Percentiles rank a stretch among this genome's conserved stretches.
phyloP scores from a whole-genome alignment of 2,113 vertebrate species.

The Pangasianodon gigas region DNA sequence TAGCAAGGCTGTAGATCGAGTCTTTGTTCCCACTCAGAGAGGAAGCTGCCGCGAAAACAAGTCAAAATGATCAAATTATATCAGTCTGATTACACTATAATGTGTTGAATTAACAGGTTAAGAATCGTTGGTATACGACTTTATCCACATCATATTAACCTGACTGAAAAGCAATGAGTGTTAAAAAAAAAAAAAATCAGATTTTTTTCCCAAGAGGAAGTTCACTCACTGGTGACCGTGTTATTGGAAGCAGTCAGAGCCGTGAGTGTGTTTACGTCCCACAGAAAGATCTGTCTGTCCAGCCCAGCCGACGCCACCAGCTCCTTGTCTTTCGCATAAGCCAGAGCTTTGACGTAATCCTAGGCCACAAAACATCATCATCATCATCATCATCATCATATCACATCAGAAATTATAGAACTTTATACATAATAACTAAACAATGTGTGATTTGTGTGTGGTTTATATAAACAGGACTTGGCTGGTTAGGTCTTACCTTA shows the following conservation, averaged over 20 bases:
- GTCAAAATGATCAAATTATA: constrained; percentile 11
- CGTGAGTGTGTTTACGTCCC: constrained; percentile 98
- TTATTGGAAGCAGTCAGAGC: constrained; percentile 99
- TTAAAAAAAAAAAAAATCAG: no score
- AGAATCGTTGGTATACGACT: no score
- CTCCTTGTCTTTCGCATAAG: constrained; percentile 98
- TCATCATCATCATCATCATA: neutral
- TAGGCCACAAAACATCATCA: constrained; percentile 45
- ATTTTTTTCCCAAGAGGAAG: neutral
- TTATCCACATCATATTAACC: neutral
- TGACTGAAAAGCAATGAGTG: neutral
- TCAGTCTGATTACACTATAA: neutral
- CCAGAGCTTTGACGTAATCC: constrained; percentile 98
- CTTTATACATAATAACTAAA: neutral
- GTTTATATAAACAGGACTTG: neutral
- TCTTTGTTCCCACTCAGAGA: constrained; percentile 98
- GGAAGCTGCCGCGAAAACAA: constrained; percentile 79
- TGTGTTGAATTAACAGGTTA: neutral
- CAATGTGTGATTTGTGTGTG: no score
- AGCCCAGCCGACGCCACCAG: constrained; percentile 94
- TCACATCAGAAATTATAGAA: neutral
- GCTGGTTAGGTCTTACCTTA: constrained; percentile 74
- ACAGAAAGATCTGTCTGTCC: constrained; percentile 98
- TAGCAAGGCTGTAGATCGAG: constrained; percentile 98
- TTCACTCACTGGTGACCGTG: constrained; percentile 94